Base-by-base conservation (phyloP, 2,888 invertebrate species). In the Brenthis ino region DNA sequence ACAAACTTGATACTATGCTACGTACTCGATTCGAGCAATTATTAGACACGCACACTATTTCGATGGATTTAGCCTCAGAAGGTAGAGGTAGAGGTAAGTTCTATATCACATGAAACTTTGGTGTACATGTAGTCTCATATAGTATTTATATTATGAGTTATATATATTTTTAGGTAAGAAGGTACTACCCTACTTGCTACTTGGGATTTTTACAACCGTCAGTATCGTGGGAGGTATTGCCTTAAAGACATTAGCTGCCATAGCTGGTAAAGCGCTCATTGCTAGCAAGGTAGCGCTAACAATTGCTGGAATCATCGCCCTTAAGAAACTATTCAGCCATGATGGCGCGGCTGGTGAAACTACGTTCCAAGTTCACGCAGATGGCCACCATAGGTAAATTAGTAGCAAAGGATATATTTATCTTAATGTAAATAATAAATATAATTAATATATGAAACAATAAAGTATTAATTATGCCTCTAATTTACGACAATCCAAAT, bases 241-340 rank as follows among this genome's bases (percentile, higher is more conserved):
- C 54, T 87, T 96, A 79, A 96, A 96, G 86, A 95, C 95, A 37
- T 86, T 96, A 74, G 95, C 95, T 66, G 93, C 95, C 43, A 95
- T 96, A 77, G 96, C 96, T 60, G 95, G 95, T 58, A 95, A 96
- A 84, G 95, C 96, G 50, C 89, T 96, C 73, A 94, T 96, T 72
- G 95, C 96, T 75, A 95, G 95, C 83, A 96, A 96, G 83, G 95
- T 96, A 60, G 96, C 96, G 2, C 85, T 96, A 69, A 95, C 96
- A 71, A 95, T 96, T 77, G 95, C 96, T 72, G 95, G 95, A 66
- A 95, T 96, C 69, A 95, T 96, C 77, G 95, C 95, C 28, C 85
- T 96, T 76, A 96, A 95, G 89, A 96, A 96, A 84, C 91, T 96
- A 74, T 95, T 96, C 88, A 94, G 95, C 72, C 95, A 95, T 74